These are phyloP conservation scores for Leucoraja ocellata DNA, from an alignment of 2,797 vertebrate species.

Conservation along the genomic window DNA sequence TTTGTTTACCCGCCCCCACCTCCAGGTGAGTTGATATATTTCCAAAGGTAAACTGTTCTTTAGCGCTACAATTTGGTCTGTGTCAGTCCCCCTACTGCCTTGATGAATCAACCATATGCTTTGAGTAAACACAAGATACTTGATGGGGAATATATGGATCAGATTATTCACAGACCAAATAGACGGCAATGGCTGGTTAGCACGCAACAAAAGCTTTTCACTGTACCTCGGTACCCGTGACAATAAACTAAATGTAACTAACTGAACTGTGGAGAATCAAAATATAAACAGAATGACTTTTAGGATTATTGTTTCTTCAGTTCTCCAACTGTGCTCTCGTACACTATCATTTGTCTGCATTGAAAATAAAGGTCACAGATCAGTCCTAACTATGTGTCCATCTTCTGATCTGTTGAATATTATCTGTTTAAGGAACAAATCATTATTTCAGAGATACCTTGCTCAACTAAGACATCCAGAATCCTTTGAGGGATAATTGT, in stretches of 20 bases:
- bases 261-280: neutral
- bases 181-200: neutral
- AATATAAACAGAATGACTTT: neutral
- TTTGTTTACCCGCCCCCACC: slow-evolving; percentile 76
- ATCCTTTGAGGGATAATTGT: neutral
- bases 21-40: slow-evolving; percentile 60
- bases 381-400: neutral
- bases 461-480: neutral
- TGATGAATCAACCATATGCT: neutral
- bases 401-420: neutral
- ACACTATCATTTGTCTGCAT: neutral
- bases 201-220: no score
- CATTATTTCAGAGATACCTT: neutral
- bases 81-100: neutral
- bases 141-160: neutral
- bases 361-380: neutral
- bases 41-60: no score
- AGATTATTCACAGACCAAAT: neutral
- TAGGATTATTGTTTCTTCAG: neutral
- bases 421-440: neutral
- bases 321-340: neutral
- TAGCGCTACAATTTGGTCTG: neutral
- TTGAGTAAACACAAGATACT: neutral
- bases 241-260: no score
- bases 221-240: no score